A percentile compares a stretch with the other conserved stretches of the same genome.
Conservation (phyloP, 2,797 vertebrate species). For the Leptodactylus fallax region DNA sequence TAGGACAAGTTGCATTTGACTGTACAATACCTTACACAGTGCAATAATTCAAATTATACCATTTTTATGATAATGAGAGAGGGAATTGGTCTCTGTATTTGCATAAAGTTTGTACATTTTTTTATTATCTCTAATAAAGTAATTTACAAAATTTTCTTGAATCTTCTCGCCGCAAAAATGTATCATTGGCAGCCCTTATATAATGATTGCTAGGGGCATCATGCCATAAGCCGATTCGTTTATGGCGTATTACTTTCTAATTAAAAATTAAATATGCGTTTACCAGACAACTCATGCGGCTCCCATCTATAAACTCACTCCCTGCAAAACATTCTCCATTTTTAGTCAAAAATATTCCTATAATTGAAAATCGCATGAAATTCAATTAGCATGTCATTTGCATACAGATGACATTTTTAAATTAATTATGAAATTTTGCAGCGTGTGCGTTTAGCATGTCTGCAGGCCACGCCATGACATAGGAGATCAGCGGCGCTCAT, state of each 20-base stretch:
- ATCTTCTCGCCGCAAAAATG: background rate
- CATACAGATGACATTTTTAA: constrained; percentile 34
- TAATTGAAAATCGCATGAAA: background rate
- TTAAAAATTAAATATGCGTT: constrained; percentile 12
- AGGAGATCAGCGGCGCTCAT: background rate
- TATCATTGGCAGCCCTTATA: background rate
- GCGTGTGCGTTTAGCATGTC: constrained; percentile 4
- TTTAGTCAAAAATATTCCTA: constrained; percentile 26
- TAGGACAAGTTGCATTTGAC: too few species aligned
- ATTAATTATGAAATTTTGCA: constrained; percentile 20
- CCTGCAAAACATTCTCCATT: constrained; percentile 5
- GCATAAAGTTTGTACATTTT: constrained; percentile 2
- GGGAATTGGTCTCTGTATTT: background rate
- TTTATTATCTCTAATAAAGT: background rate
- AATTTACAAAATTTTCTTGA: background rate
- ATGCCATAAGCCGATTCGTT: background rate
- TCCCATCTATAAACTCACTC: background rate
- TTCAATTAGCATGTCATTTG: constrained; percentile 14
- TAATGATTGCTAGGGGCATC: background rate
- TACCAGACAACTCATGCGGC: background rate
- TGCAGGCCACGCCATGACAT: background rate
- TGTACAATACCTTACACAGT: background rate
- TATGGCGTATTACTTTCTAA: constrained; percentile 17
- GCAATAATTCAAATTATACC: background rate
- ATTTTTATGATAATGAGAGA: background rate